Base-by-base conservation (phyloP, 1,140 invertebrate genomes). In the Drosophila oshimai region DNA sequence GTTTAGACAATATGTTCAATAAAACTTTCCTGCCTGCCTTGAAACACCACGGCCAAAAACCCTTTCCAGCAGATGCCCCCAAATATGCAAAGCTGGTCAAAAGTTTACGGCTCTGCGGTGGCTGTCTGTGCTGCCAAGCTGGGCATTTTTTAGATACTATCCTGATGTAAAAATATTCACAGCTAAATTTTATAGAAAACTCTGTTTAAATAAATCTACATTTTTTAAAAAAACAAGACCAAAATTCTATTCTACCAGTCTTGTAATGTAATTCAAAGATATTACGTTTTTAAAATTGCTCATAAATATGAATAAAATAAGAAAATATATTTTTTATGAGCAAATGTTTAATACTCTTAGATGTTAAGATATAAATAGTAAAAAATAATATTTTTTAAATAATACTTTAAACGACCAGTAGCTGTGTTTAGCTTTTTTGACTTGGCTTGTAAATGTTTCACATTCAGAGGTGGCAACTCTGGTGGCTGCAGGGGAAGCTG, bases 1-100 rank as follows among this genome's bases (percentile, higher is more conserved):
- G 78, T 80, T 86, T 87, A 64, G 81, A 80, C 75, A 86, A 86
- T 86, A 86, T 86, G 80, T 80, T 79, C 67, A 64, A 86, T 86
- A 72, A 79, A 84, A 84, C 80, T 86, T 86, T 80, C 31, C 51
- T 49, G 36, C 28, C 29, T 33, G 47, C 57, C 29, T 33, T 10
- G 53, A 31, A 50, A 31, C 24, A 12, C 15, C 24, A 5, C 22
- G n/a, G 33, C 36, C 39, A 47, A 17, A 51, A 28, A 28, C 37
- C 26, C 49, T 29, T 33, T 31, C 37, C 39, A 50, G 42, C 57
- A 77, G 49, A 51, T 51, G 74, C 42, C 29, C 36, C 12, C 26
- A 33, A 65, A 65, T 65, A 65, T 65, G 61, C 61, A 65, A 64
- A 65, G 61, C 61, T 65, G 61, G 58, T 64, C 55, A 17, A 72